Base-by-base conservation (phyloP, 1,140 invertebrate genomes). In the Trichomalopsis sarcophagae region DNA sequence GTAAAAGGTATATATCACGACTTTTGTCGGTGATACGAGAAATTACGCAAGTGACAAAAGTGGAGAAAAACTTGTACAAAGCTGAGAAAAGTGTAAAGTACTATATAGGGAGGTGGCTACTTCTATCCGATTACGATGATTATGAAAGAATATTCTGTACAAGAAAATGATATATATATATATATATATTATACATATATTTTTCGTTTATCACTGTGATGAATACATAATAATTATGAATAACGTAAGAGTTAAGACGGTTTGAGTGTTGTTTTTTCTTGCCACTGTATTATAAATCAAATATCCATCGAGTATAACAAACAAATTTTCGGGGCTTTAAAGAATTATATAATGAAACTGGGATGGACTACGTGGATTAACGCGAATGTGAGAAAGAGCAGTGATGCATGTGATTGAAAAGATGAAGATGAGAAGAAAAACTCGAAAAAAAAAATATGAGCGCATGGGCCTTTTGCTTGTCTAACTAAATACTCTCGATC, bases 191-290 rank as follows among this genome's bases (percentile, higher is more conserved):
- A 88, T 88, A 89, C 88, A 91, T 91, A 90, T 92, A 90, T 92
- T 91, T 92, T 93, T 93, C 89, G 91, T 93, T 93, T 92, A 92
- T 92, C 91, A 92, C 92, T 93, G 92, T 93, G 92, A 92, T 93
- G 91, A 92, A 91, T 93, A 91, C 86, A 88, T 91, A 89, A 92
- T 90, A 90, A 90, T 89, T 90, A 91, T 90, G 89, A 90, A 91
- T 90, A 92, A 84, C 23, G 50, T 91, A 91, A 89, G 86, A 90
- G 82, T 84, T 91, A 92, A 92, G 89, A 88, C 87, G 88, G 86
- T 92, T 92, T 91, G 88, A 90, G 89, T 91, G 90, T 92, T 91
- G 89, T 91, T 92, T 91, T 88, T 89, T 89, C 89, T 90, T 91
- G 89, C 88, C 90, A 90, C 87, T 88, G 89, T 90, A 91, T 87